phyloP scores from a whole-genome alignment of 2,888 invertebrate species.

The Proisotoma minuta region DNA sequence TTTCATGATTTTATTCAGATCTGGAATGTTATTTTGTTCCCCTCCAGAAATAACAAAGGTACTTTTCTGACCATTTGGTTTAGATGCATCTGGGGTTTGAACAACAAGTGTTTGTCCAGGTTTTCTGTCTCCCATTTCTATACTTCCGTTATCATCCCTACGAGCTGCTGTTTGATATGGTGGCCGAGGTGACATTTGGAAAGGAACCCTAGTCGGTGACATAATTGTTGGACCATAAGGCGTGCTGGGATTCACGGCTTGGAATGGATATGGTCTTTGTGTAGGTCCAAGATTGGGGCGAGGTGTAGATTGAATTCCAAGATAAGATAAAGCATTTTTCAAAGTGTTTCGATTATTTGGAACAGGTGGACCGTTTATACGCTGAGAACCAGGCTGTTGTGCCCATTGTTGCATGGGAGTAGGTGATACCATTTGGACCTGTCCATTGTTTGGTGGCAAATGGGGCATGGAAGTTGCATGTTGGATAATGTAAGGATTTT shows the following conservation, averaged over 20 bases:
- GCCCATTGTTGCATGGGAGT: background rate
- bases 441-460: background rate
- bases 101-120: conserved; percentile 26
- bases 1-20: conserved; percentile 38
- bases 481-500: conserved; percentile 2
- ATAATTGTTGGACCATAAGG: background rate
- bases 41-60: conserved; percentile 36
- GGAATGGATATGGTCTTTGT: conserved; percentile 10
- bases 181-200: too few species aligned
- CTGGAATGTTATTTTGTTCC: conserved; percentile 27
- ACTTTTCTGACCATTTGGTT: conserved; percentile 24
- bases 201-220: background rate
- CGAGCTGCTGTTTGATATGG: background rate
- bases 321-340: conserved; percentile 39
- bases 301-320: conserved; percentile 33
- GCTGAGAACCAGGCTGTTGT: background rate
- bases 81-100: conserved; percentile 20
- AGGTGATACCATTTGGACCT: background rate
- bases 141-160: background rate
- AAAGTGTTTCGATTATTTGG: conserved; percentile 32
- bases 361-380: too few species aligned
- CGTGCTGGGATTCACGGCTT: background rate
- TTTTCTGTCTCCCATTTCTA: background rate
- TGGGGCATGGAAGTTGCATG: background rate
- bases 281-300: conserved; percentile 8